Evolutionary conservation across 2,113 vertebrate genomes (phyloP).

Genomic region (Glareola pratincola): DNA sequence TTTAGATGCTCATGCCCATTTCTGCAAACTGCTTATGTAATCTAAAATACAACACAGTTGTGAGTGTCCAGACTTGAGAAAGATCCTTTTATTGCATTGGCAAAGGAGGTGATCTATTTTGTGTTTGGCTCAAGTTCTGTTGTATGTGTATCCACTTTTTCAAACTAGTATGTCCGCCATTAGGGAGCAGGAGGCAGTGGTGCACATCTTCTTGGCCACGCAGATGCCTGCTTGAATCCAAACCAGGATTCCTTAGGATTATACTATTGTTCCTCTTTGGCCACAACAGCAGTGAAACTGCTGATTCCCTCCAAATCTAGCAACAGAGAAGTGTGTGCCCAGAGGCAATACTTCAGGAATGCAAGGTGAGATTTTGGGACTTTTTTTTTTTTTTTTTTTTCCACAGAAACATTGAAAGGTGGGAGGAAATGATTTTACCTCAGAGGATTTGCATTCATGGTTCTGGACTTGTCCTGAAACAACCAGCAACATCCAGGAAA

Average conservation of each 20-base stretch:
- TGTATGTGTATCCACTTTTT: background rate
- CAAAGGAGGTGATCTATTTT: background rate
- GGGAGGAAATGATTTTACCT: background rate
- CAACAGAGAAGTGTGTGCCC: background rate
- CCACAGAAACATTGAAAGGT: background rate
- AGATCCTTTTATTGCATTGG: background rate
- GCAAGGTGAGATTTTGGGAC: background rate
- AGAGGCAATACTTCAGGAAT: background rate
- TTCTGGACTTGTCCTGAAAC: slow-evolving; percentile 2
- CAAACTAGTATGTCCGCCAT: background rate
- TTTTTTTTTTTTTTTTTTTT: background rate
- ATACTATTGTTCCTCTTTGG: background rate
- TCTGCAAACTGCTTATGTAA: background rate
- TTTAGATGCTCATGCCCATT: background rate
- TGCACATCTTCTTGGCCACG: background rate
- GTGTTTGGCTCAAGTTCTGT: background rate
- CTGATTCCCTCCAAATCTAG: background rate
- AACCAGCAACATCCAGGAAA: slow-evolving; percentile 19
- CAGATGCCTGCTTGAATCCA: background rate
- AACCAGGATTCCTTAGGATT: background rate
- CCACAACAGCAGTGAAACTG: background rate
- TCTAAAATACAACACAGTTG: background rate
- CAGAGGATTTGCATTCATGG: background rate
- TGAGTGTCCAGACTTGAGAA: background rate
- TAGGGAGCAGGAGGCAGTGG: background rate